Evolutionary conservation across 2,888 invertebrate species (phyloP).

Genomic region (Drosophila hamatofila): DNA sequence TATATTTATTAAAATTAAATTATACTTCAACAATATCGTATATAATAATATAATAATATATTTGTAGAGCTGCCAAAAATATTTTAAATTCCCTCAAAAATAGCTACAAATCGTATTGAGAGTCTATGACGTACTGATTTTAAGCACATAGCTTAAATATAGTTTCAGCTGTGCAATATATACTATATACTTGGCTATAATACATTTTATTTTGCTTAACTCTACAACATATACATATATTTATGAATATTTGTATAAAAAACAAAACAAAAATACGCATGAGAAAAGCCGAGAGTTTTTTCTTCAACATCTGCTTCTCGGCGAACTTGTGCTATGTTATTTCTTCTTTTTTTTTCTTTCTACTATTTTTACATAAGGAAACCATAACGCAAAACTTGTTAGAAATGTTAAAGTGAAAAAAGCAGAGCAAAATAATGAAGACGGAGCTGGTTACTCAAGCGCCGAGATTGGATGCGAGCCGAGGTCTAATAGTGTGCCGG

Average conservation of each 20-base stretch:
- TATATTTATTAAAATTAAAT: too few species aligned
- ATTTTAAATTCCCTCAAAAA: too few species aligned
- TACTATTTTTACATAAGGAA: conserved; percentile 8
- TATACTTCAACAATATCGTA: too few species aligned
- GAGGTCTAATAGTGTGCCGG: conserved; percentile 45
- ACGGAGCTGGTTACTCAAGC: conserved; percentile 41
- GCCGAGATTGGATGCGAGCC: conserved; percentile 24
- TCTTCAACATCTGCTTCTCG: conserved; percentile 12
- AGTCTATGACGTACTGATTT: too few species aligned
- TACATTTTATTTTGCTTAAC: neutral
- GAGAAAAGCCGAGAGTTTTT: conserved; percentile 9
- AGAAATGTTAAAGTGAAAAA: conserved; percentile 40
- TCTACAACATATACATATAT: too few species aligned
- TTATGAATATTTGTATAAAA: too few species aligned
- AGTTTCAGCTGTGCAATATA: too few species aligned
- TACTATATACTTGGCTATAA: neutral
- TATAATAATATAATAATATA: too few species aligned
- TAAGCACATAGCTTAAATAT: too few species aligned
- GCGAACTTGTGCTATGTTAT: neutral
- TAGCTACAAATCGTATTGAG: too few species aligned
- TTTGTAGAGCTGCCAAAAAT: too few species aligned
- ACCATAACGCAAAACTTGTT: conserved; percentile 48
- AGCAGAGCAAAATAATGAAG: conserved; percentile 12
- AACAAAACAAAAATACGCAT: neutral
- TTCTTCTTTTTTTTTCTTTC: neutral